Percentiles rank a stretch among this genome's conserved stretches.
These are phyloP conservation scores for Melanotaenia maccullochi DNA, from an alignment of 2,797 vertebrate genomes.

Conservation along the genomic window DNA sequence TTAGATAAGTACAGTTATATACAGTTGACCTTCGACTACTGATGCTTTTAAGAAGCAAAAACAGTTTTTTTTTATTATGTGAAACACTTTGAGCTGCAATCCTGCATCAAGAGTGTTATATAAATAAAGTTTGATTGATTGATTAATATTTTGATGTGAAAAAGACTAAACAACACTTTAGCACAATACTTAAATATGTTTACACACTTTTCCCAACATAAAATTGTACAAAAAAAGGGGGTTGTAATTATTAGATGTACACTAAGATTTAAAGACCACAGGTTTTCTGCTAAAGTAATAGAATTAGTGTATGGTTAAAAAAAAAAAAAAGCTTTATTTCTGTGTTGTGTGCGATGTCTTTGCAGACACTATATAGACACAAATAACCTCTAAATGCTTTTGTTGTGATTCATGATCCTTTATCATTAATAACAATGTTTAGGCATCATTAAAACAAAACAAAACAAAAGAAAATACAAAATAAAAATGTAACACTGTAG, in stretches of 20 bases:
- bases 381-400: slow-evolving; percentile 33
- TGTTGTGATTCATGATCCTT: slow-evolving; percentile 71
- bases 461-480: slow-evolving; percentile 30
- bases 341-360: slow-evolving; percentile 1
- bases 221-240: no score
- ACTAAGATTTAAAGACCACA: no score
- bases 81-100: no score
- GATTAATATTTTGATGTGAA: background rate
- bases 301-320: background rate
- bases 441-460: slow-evolving; percentile 67
- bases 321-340: background rate
- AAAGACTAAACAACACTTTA: background rate
- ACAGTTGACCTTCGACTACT: no score
- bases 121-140: no score
- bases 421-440: slow-evolving; percentile 80
- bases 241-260: no score
- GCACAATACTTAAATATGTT: background rate
- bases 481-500: slow-evolving; percentile 76
- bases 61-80: no score
- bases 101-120: no score
- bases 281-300: background rate
- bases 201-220: no score
- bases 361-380: slow-evolving; percentile 2
- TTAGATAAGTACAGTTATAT: background rate
- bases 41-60: no score